phyloP scores from a whole-genome alignment of 2,113 vertebrate genomes.

The Cephalopterus ornatus region DNA sequence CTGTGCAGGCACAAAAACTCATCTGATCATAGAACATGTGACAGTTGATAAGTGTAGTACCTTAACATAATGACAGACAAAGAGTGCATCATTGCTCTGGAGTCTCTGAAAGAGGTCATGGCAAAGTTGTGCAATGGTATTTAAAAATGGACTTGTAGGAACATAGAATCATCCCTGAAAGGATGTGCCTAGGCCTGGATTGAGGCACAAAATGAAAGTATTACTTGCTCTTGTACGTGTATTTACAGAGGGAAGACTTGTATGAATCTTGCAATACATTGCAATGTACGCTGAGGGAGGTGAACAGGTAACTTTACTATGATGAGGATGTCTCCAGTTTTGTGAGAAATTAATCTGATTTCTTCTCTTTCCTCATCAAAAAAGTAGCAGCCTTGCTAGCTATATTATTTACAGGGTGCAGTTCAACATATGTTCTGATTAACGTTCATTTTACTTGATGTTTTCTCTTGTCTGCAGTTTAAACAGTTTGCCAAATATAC shows the following conservation, averaged over 20 bases:
- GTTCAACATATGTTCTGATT: not conserved
- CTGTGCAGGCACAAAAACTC: not conserved
- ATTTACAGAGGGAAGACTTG: not conserved
- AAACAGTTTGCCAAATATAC: not conserved
- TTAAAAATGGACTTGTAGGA: not conserved
- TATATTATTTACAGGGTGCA: not conserved
- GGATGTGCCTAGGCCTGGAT: not conserved
- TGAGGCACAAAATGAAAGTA: not conserved
- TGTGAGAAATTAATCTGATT: not conserved
- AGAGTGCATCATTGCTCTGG: not conserved
- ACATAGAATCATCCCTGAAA: not conserved
- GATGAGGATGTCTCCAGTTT: not conserved
- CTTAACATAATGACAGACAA: not conserved
- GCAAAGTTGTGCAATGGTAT: not conserved
- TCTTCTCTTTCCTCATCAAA: not conserved
- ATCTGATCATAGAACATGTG: not conserved
- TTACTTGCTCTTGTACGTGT: fast-evolving
- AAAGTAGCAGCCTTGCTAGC: not conserved
- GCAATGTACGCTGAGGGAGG: not conserved
- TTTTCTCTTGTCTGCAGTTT: not conserved
- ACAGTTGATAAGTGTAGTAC: not conserved
- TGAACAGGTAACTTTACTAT: not conserved
- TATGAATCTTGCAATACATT: not conserved
- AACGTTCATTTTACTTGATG: not conserved
- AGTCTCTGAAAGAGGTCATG: not conserved